These are phyloP conservation scores for Agrochola litura DNA, from an alignment of 2,888 invertebrate genomes.

Conservation along the genomic window DNA sequence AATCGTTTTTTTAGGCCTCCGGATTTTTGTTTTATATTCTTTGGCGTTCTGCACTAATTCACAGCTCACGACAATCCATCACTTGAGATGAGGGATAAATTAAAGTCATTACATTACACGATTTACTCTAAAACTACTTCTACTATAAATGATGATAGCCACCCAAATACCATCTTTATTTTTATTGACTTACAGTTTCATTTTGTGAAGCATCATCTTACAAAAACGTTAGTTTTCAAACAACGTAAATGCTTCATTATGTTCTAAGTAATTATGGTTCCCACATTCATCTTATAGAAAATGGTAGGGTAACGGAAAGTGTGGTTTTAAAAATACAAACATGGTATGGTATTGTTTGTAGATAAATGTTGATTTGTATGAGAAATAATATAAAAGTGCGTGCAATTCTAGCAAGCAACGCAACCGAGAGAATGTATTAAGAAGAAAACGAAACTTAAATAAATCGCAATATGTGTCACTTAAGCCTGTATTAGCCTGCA, in stretches of 20 bases:
- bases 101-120: slow-evolving; percentile 43
- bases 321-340: slow-evolving; percentile 57
- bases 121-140: slow-evolving; percentile 32
- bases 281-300: slow-evolving; percentile 61
- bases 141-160: not conserved
- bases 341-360: slow-evolving; percentile 33
- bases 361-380: slow-evolving; percentile 44
- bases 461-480: not conserved
- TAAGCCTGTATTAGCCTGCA: no score
- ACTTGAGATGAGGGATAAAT: slow-evolving; percentile 41
- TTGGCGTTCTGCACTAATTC: slow-evolving; percentile 37
- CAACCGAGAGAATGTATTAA: not conserved
- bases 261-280: slow-evolving; percentile 56
- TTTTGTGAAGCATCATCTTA: slow-evolving; percentile 9
- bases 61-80: slow-evolving; percentile 33
- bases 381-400: slow-evolving; percentile 7
- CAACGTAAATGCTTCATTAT: slow-evolving; percentile 55
- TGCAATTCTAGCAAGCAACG: slow-evolving; percentile 8
- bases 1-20: not conserved
- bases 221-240: slow-evolving; percentile 41
- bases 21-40: not conserved
- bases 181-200: not conserved
- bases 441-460: not conserved
- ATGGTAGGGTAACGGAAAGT: slow-evolving; percentile 44
- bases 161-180: slow-evolving; percentile 16